Conservation (phyloP, 2,888 invertebrate species). For the Hemistola chrysoprasaria region DNA sequence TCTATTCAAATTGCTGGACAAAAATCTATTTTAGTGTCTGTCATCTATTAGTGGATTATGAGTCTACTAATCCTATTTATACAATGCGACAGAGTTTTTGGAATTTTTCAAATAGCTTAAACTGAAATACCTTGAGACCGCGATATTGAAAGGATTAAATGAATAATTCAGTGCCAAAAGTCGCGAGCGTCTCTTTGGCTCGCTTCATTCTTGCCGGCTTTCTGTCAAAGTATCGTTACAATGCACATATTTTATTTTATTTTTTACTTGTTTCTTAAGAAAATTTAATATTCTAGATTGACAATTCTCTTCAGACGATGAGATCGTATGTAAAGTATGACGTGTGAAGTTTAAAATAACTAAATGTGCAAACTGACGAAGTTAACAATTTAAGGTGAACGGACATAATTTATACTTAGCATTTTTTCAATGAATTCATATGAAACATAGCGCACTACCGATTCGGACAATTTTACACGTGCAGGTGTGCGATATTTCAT, state of each 20-base stretch:
- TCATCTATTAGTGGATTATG: constrained; percentile 1
- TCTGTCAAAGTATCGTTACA: constrained; percentile 59
- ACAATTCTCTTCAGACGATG: no score
- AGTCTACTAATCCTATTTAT: constrained; percentile 20
- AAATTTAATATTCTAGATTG: not conserved
- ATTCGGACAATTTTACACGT: no score
- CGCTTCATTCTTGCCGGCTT: constrained; percentile 51
- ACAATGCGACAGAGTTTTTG: constrained; percentile 45
- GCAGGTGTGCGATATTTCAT: no score
- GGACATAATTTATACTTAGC: no score
- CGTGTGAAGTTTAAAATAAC: no score
- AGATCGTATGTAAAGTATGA: no score
- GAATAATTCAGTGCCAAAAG: constrained; percentile 67
- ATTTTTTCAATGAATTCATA: no score
- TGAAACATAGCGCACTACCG: no score
- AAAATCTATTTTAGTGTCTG: no score
- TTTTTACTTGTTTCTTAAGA: constrained; percentile 39
- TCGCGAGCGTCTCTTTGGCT: constrained; percentile 53
- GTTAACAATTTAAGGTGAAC: no score
- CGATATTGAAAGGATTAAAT: constrained; percentile 72
- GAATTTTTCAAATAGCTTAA: constrained; percentile 45
- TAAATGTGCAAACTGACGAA: no score
- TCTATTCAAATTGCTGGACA: no score
- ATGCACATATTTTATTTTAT: constrained; percentile 62
- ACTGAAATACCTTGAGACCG: constrained; percentile 49